Percentiles rank a stretch among this genome's conserved stretches.
phyloP scores from a whole-genome alignment of 2,797 vertebrate genomes.

The Pyrrhura leucotis region DNA sequence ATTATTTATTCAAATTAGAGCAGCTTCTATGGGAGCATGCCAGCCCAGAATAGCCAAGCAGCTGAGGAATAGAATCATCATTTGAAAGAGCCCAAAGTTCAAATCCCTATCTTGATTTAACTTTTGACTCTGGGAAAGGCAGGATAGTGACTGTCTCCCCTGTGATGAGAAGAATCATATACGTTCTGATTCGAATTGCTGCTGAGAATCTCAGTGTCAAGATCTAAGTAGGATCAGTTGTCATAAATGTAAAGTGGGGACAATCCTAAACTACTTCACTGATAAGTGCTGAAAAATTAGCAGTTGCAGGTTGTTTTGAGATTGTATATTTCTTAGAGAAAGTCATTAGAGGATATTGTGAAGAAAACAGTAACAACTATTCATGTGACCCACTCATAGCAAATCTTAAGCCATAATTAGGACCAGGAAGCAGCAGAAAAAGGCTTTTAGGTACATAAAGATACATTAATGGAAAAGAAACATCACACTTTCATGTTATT shows the following conservation, averaged over 20 bases:
- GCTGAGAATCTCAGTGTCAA: neutral
- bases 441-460: neutral
- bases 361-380: neutral
- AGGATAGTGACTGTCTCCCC: neutral
- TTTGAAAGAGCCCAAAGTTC: neutral
- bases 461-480: neutral
- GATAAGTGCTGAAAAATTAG: neutral
- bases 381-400: neutral
- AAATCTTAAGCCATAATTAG: neutral
- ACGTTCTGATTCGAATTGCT: neutral
- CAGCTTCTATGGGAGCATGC: neutral
- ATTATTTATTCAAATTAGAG: conserved; percentile 22
- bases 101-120: neutral
- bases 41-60: neutral
- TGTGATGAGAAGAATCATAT: neutral
- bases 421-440: neutral
- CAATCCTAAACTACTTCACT: neutral
- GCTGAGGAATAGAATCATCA: neutral
- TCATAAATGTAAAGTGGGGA: neutral
- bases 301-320: neutral
- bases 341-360: neutral
- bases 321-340: neutral
- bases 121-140: neutral
- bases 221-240: neutral
- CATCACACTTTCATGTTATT: neutral